phyloP scores from a whole-genome alignment of 2,888 invertebrate genomes.

The Eupithecia vulgata region DNA sequence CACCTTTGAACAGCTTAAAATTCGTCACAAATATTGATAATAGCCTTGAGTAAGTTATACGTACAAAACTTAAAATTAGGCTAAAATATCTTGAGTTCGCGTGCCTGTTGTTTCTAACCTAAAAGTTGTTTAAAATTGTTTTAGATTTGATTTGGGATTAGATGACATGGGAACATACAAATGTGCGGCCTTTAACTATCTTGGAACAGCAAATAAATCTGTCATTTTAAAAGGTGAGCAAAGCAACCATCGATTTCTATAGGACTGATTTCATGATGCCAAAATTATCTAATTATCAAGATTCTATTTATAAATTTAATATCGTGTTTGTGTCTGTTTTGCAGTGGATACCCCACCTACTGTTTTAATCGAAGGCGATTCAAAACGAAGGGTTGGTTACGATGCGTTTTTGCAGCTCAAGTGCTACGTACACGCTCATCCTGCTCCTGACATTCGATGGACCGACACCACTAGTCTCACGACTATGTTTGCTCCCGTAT shows the following conservation, averaged over 20 bases:
- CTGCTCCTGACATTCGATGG: constrained; percentile 20
- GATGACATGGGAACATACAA: background rate
- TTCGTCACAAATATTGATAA: background rate
- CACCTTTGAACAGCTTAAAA: background rate
- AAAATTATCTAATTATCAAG: background rate
- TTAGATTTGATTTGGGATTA: background rate
- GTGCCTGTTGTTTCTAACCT: too few relatives aligned
- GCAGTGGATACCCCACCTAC: constrained; percentile 19
- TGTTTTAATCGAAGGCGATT: constrained; percentile 12
- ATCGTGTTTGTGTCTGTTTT: background rate
- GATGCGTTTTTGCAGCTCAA: constrained; percentile 10
- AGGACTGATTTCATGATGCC: background rate
- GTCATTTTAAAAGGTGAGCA: background rate
- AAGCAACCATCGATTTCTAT: background rate
- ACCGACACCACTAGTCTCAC: constrained; percentile 5
- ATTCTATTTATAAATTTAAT: background rate
- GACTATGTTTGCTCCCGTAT: constrained; percentile 9
- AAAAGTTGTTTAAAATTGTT: background rate
- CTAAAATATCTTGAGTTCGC: background rate
- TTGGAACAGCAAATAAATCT: background rate
- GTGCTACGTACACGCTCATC: constrained; percentile 17
- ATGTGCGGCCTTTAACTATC: background rate
- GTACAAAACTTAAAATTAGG: background rate
- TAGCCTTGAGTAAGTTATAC: background rate
- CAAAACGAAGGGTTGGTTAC: background rate